Evolutionary conservation across 2,113 vertebrate species (phyloP).

Genomic region (Panurus biarmicus): DNA sequence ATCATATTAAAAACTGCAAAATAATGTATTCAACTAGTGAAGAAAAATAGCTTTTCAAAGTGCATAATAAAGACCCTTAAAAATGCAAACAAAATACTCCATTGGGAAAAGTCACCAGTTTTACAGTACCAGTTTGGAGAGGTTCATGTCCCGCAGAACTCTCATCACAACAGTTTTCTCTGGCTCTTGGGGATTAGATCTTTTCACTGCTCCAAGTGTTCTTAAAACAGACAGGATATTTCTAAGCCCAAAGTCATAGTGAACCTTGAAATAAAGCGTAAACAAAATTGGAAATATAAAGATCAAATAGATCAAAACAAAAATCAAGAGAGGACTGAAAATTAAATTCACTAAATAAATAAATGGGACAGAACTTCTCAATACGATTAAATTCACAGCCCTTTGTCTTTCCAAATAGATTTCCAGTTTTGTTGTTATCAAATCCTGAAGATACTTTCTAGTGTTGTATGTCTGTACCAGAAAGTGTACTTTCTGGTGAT

Average conservation of each 20-base stretch:
- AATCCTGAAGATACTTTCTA: neutral
- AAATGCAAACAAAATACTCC: neutral
- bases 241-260: constrained; percentile 76
- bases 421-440: neutral
- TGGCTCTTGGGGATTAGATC: constrained; percentile 70
- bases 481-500: neutral
- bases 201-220: constrained; percentile 73
- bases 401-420: neutral
- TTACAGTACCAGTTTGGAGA: constrained; percentile 73
- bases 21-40: neutral
- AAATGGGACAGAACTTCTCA: neutral
- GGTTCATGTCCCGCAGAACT: constrained; percentile 77
- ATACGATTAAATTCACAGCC: neutral
- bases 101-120: neutral
- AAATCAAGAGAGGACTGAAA: neutral
- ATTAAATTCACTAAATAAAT: neutral
- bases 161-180: constrained; percentile 76
- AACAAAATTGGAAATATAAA: neutral
- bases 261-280: constrained; percentile 63
- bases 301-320: neutral
- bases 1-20: neutral
- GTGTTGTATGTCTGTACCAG: neutral
- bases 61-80: neutral
- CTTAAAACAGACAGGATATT: constrained; percentile 78
- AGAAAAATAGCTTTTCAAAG: neutral